Conservation (phyloP, 1,140 invertebrate genomes). For the Cheumatopsyche charites region DNA sequence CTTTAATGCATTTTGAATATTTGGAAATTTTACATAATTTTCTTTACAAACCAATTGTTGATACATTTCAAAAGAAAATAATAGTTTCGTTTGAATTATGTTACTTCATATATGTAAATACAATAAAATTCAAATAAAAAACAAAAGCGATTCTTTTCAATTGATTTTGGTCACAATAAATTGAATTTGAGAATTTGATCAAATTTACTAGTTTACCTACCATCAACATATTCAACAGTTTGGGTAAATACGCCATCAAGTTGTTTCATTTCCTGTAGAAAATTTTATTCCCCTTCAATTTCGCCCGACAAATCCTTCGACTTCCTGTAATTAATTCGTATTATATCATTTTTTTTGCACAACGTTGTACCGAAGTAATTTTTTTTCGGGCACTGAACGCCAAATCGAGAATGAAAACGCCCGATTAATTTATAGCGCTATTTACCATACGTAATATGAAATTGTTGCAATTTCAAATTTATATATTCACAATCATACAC, state of each 20-base stretch:
- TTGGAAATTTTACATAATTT: no score
- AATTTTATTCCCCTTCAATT: slow-evolving; percentile 33
- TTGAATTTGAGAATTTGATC: no score
- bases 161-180: no score
- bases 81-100: no score
- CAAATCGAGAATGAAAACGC: slow-evolving; percentile 12
- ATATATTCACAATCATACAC: not conserved
- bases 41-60: no score
- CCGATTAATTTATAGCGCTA: not conserved
- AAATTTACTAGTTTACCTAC: no score
- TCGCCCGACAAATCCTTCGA: slow-evolving; percentile 32
- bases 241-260: slow-evolving; percentile 15
- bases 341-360: not conserved
- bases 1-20: no score
- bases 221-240: slow-evolving; percentile 16
- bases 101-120: no score
- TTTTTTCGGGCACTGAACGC: not conserved
- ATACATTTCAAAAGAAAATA: no score
- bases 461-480: not conserved
- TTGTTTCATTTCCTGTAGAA: slow-evolving; percentile 36
- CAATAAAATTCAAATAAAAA: no score
- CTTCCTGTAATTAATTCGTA: slow-evolving; percentile 34
- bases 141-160: no score
- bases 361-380: not conserved
- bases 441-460: slow-evolving; percentile 6